A percentile compares a stretch with the other conserved stretches of the same genome.
phyloP scores from a whole-genome alignment of 2,113 vertebrate genomes.

The Chiloscyllium plagiosum region DNA sequence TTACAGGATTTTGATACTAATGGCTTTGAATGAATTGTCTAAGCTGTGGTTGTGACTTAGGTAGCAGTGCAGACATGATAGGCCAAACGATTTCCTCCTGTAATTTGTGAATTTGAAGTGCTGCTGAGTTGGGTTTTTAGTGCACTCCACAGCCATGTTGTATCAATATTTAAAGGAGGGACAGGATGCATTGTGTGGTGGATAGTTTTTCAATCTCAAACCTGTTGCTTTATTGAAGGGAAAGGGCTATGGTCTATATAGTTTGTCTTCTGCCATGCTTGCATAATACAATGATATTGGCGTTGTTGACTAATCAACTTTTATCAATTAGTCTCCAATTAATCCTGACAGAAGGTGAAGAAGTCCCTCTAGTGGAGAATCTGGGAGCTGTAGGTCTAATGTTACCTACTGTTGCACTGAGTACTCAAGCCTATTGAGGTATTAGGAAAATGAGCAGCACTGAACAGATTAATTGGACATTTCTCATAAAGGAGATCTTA shows the following conservation, averaged over 20 bases:
- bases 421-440: not conserved
- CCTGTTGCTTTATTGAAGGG: not conserved
- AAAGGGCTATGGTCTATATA: not conserved
- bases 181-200: not conserved
- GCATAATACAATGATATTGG: not conserved
- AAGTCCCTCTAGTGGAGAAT: not conserved
- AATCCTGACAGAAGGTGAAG: not conserved
- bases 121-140: too few relatives aligned
- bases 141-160: too few relatives aligned
- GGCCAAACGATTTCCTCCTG: too few relatives aligned
- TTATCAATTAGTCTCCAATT: not conserved
- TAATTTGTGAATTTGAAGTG: too few relatives aligned
- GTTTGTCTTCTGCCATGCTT: not conserved
- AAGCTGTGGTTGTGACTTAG: not conserved
- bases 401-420: not conserved
- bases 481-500: not conserved
- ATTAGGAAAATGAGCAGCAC: not conserved
- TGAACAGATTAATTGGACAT: not conserved
- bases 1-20: not conserved
- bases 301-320: not conserved
- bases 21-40: not conserved
- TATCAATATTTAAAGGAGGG: not conserved
- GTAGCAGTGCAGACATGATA: too few relatives aligned
- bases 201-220: not conserved
- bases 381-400: not conserved